A percentile compares a stretch with the other conserved stretches of the same genome.
Conservation (phyloP, 1,140 invertebrate genomes). For the Aethina tumida region DNA sequence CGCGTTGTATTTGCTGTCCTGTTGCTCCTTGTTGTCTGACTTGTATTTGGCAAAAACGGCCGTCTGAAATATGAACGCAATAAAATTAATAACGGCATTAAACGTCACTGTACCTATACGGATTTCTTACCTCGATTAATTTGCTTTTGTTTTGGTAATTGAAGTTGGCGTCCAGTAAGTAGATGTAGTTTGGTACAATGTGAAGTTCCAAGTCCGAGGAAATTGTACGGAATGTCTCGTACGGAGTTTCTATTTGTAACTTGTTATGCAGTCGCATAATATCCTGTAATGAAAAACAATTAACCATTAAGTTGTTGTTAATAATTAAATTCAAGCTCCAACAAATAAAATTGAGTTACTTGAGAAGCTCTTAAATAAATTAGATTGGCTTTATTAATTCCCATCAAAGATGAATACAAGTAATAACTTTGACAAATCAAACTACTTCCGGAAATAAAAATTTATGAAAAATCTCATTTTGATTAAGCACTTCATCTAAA, state of each 20-base stretch:
- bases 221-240: conserved; percentile 43
- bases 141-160: conserved; percentile 41
- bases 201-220: conserved; percentile 49
- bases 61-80: conserved; percentile 31
- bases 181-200: conserved; percentile 43
- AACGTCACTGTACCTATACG: no score
- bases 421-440: no score
- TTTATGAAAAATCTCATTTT: no score
- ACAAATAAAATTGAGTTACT: no score
- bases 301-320: no score
- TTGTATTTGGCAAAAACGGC: conserved; percentile 42
- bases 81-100: no score
- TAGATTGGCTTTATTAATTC: no score
- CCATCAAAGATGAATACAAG: no score
- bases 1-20: conserved; percentile 39
- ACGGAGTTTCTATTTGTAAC: conserved; percentile 53
- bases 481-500: no score
- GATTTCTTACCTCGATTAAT: conserved; percentile 48
- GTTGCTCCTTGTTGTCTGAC: conserved; percentile 33
- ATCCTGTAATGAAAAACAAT: conserved; percentile 34
- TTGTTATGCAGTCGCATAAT: conserved; percentile 56
- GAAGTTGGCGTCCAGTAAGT: conserved; percentile 43
- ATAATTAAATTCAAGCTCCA: no score
- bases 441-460: no score
- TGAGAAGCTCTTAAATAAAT: no score